Percentiles rank a stretch among this genome's conserved stretches.
Conservation (phyloP, 1,140 invertebrate species). For the Andrena cerasifolii region DNA sequence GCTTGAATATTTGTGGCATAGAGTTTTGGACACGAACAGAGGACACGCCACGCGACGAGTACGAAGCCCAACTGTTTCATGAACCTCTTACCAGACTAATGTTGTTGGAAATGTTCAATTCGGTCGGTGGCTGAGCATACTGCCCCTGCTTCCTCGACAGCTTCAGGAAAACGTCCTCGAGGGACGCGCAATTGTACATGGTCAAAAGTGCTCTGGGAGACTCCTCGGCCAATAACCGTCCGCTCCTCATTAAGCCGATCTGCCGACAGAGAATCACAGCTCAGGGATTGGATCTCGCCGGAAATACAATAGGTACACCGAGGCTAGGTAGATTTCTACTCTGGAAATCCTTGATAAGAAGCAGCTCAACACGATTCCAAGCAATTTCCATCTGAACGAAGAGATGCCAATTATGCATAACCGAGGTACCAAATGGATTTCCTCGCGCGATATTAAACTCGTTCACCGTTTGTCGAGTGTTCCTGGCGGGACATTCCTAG, state of each 20-base stretch:
- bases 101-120: slow-evolving; percentile 89
- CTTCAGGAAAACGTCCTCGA: slow-evolving; percentile 97
- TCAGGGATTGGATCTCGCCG: neutral
- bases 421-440: no score
- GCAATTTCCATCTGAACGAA: no score
- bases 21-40: neutral
- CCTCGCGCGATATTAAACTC: no score
- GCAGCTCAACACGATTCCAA: no score
- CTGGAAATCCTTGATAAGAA: no score
- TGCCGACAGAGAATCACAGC: slow-evolving; percentile 72
- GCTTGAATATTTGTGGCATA: neutral
- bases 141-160: slow-evolving; percentile 87
- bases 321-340: no score
- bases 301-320: no score
- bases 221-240: slow-evolving; percentile 94
- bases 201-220: slow-evolving; percentile 92
- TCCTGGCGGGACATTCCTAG: no score
- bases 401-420: no score
- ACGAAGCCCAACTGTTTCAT: no score
- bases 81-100: slow-evolving; percentile 86
- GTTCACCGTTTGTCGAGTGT: no score
- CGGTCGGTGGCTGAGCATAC: slow-evolving; percentile 82
- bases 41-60: no score
- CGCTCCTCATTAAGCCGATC: slow-evolving; percentile 97
- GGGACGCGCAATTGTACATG: slow-evolving; percentile 91